Evolutionary conservation across 2,797 vertebrate species (phyloP), one percentile per base, ranked within the genome.

Genomic region (Nothura maculosa): DNA sequence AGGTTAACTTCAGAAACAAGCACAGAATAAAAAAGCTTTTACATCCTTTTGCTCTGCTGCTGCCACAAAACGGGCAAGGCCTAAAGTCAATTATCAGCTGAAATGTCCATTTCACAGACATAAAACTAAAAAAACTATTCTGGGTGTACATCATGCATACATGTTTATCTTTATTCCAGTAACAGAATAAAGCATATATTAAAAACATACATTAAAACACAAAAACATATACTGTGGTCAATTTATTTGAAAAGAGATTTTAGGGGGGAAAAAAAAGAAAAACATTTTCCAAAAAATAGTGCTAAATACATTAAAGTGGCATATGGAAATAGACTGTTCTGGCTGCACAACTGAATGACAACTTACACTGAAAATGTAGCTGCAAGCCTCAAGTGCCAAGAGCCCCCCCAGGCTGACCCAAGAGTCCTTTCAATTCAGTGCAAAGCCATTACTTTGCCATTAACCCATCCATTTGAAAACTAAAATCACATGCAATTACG

Each of bases 371-470:
- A 77, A 92, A 95, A 89, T 42, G 50, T 38, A 40, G 82, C 92
- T 85, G 73, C 21, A 74, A 87, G 80, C 50, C 80, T 68, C 45
- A 45, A 90, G 1, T 72, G 74, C 38, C 66, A 92, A 66, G 69
- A 50, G 32, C 86, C 55, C 34, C 80, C 79, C 34, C 70, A 67
- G 82, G 87, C 60, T 89, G 78, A 78, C 81, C 82, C 73, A 66
- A 50, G 58, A 83, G 92, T 84, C 76, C 58, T 84, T 91, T 91
- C 50, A 63, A 48, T 89, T 83, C 52, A 79, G 55, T 67, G 81
- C 47, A 89, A 78, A 78, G 45, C 77, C 91, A 89, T 89, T 66
- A 89, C 40, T 92, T 86, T 88, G 50, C 80, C 66, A 66, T 47
- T 47, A 81, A 89, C 54, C 42, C 50, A 78, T 79, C 70, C 80